These are phyloP conservation scores for Tachina grossa DNA, from an alignment of 2,888 invertebrate species.

Conservation along the genomic window DNA sequence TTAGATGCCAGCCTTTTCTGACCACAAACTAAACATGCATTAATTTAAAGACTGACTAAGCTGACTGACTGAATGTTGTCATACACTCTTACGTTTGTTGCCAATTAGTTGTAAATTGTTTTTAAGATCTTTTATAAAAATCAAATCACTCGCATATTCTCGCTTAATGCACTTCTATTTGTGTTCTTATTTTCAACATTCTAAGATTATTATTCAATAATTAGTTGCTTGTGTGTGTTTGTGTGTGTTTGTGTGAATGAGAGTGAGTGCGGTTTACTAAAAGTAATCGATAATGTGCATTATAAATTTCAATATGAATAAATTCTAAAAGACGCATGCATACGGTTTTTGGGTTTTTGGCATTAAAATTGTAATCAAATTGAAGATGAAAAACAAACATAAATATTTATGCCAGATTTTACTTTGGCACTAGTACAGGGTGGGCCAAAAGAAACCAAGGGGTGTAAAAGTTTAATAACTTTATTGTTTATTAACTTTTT, in stretches of 20 bases:
- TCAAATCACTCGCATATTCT: conserved; percentile 1
- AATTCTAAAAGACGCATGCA: conserved; percentile 22
- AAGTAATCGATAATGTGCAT: conserved; percentile 51
- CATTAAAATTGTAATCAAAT: conserved; percentile 42
- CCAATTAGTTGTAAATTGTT: conserved; percentile 37
- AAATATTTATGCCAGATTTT: conserved; percentile 42
- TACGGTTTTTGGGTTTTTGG: conserved; percentile 23
- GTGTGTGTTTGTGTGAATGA: not conserved
- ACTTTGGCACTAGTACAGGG: conserved; percentile 46
- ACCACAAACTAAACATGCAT: not conserved
- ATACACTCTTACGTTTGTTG: conserved; percentile 40
- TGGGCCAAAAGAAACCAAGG: too few relatives aligned
- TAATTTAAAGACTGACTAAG: not conserved
- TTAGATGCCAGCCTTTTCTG: too few relatives aligned
- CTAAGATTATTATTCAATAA: conserved; percentile 38
- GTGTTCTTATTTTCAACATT: not conserved
- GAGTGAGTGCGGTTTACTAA: not conserved
- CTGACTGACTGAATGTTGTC: not conserved
- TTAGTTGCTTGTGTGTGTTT: conserved; percentile 1
- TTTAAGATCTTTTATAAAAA: conserved; percentile 29
- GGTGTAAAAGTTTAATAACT: too few relatives aligned
- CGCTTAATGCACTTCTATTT: not conserved
- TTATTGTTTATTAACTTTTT: too few relatives aligned
- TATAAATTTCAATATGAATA: conserved; percentile 24
- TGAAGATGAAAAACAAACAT: not conserved